phyloP scores from a whole-genome alignment of 2,797 vertebrate genomes.

The Orestias chungarensis region DNA sequence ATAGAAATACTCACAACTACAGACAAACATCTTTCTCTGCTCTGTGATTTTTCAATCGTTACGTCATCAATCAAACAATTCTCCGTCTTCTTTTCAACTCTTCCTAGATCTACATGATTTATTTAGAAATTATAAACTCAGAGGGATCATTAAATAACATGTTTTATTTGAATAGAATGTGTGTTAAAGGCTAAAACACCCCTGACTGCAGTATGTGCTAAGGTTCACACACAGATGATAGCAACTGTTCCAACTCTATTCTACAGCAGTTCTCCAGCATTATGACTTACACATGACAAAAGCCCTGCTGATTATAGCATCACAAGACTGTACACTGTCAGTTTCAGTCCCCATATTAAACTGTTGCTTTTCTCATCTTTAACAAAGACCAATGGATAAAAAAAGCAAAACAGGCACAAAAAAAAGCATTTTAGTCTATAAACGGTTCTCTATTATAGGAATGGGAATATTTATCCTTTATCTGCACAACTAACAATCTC shows the following conservation, averaged over 20 bases:
- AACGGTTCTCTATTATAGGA: not conserved
- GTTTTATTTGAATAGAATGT: not conserved
- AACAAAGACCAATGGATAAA: not conserved
- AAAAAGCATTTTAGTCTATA: not conserved
- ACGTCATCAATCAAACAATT: constrained; percentile 22
- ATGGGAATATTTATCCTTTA: not conserved
- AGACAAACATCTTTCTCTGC: not conserved
- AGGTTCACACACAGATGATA: too few relatives aligned
- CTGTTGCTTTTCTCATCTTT: not conserved
- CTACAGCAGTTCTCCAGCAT: not conserved
- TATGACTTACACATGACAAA: not conserved
- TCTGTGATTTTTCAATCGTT: constrained; percentile 1
- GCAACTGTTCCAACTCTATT: not conserved
- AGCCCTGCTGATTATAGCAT: not conserved
- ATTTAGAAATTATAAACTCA: constrained; percentile 47
- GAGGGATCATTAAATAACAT: too few relatives aligned
- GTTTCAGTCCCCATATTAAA: not conserved
- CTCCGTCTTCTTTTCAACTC: constrained; percentile 1
- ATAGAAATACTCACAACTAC: constrained; percentile 15
- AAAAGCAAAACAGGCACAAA: not conserved
- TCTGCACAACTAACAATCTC: not conserved
- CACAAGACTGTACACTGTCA: not conserved
- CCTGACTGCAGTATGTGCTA: not conserved
- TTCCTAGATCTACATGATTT: constrained; percentile 16
- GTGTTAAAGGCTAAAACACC: not conserved